A percentile compares a stretch with the other conserved stretches of the same genome.
These are phyloP conservation scores for Diabrotica undecimpunctata DNA, from an alignment of 1,140 invertebrate species.

Conservation along the genomic window DNA sequence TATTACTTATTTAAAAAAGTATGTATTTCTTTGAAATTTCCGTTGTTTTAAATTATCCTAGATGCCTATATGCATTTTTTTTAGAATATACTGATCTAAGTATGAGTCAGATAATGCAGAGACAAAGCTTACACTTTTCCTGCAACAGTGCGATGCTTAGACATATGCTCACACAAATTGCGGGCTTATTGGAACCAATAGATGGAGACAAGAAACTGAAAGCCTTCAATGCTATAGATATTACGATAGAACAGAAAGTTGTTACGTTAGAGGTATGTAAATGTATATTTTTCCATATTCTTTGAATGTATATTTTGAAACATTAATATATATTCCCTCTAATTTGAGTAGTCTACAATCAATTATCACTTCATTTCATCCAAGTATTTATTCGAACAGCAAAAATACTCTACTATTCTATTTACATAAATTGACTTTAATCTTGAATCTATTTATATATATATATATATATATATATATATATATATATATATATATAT, in stretches of 20 bases:
- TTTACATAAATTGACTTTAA: too few relatives aligned
- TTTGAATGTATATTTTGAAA: not conserved
- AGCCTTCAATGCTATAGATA: constrained; percentile 75
- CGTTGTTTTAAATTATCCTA: not conserved
- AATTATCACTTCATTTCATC: too few relatives aligned
- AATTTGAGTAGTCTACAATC: too few relatives aligned
- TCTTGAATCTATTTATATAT: too few relatives aligned
- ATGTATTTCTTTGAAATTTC: too few relatives aligned
- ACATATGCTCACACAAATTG: constrained; percentile 67
- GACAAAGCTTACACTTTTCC: constrained; percentile 83
- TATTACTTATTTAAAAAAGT: too few relatives aligned
- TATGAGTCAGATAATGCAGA: constrained; percentile 87
- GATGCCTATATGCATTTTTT: constrained; percentile 24
- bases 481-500: too few relatives aligned
- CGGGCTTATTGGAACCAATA: constrained; percentile 73
- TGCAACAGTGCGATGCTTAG: constrained; percentile 76
- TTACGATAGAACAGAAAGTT: constrained; percentile 79
- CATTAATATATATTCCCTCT: too few relatives aligned
- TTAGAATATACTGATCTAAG: constrained; percentile 93
- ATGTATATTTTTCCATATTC: not conserved
- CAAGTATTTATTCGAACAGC: too few relatives aligned
- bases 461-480: too few relatives aligned
- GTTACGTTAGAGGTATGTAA: constrained; percentile 72
- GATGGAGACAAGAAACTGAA: constrained; percentile 68
- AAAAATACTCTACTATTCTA: too few relatives aligned